Percentiles rank a stretch among this genome's conserved stretches.
phyloP scores from a whole-genome alignment of 2,797 vertebrate genomes.

The Otolemur crassicaudatus region DNA sequence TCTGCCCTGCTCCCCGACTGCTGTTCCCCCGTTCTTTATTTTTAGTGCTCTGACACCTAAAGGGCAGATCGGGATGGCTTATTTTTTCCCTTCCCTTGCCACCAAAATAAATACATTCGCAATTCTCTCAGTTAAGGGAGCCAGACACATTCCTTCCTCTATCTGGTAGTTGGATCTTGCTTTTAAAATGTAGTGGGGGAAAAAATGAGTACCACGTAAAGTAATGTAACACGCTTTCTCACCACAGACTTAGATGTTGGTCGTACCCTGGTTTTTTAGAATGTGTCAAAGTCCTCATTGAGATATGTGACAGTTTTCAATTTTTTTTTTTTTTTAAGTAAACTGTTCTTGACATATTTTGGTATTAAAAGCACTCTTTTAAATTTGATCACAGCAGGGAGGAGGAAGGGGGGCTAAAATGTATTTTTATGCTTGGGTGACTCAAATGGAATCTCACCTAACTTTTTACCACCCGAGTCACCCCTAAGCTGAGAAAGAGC shows the following conservation, averaged over 20 bases:
- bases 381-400: slow-evolving; percentile 24
- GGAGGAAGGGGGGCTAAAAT: neutral
- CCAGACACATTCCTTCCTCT: neutral
- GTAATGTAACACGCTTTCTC: neutral
- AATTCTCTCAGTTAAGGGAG: slow-evolving; percentile 42
- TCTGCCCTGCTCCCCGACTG: neutral
- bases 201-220: slow-evolving; percentile 9
- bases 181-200: slow-evolving; percentile 23
- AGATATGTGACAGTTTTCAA: slow-evolving; percentile 57
- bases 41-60: slow-evolving; percentile 3
- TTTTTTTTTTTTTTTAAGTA: slow-evolving; percentile 64
- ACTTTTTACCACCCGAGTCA: neutral
- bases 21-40: neutral
- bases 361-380: slow-evolving; percentile 44
- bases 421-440: slow-evolving; percentile 56
- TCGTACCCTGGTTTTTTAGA: slow-evolving; percentile 40
- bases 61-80: neutral
- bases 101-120: slow-evolving; percentile 57
- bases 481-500: slow-evolving; percentile 5
- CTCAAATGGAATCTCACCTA: slow-evolving; percentile 34
- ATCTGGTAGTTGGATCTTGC: slow-evolving; percentile 15
- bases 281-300: slow-evolving; percentile 38
- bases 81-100: slow-evolving; percentile 31
- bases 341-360: slow-evolving; percentile 45
- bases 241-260: slow-evolving; percentile 12